Conservation (phyloP, 2,113 vertebrate genomes). For the Oxyruncus cristatus region DNA sequence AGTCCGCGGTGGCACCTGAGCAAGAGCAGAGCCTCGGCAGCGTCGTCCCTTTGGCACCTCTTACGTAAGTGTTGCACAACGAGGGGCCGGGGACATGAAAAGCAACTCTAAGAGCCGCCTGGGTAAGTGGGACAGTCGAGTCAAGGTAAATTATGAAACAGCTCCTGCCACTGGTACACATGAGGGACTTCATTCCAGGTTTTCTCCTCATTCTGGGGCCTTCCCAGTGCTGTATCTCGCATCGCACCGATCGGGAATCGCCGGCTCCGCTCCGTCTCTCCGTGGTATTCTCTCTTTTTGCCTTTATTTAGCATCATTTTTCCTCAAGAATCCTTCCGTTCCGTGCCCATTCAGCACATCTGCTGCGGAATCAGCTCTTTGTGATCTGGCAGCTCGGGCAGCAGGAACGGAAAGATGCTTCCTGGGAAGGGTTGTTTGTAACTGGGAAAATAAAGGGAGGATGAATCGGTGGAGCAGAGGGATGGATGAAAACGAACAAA, state of each 20-base stretch:
- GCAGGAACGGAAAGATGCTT: background rate
- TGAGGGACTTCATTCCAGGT: background rate
- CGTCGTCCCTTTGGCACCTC: background rate
- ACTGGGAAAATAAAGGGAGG: background rate
- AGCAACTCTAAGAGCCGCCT: background rate
- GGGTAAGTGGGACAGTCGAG: constrained; percentile 24
- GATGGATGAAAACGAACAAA: background rate
- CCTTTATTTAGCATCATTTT: background rate
- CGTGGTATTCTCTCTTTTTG: background rate
- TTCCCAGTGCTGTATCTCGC: accelerated
- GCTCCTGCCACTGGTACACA: background rate
- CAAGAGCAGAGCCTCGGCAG: background rate
- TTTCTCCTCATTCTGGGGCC: background rate
- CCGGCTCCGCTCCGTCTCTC: accelerated
- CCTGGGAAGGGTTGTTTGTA: background rate
- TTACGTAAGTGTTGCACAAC: background rate
- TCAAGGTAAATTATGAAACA: constrained; percentile 53
- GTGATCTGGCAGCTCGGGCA: background rate
- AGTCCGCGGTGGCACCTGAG: background rate
- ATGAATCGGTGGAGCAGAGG: background rate
- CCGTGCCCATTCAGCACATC: accelerated
- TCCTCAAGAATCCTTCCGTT: background rate
- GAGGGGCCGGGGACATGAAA: background rate
- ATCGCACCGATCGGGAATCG: accelerated
- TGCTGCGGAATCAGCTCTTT: background rate